Conservation (phyloP, 30 jellyfish, hydroid and myxozoan genomes). For the Euphysa ruthae region DNA sequence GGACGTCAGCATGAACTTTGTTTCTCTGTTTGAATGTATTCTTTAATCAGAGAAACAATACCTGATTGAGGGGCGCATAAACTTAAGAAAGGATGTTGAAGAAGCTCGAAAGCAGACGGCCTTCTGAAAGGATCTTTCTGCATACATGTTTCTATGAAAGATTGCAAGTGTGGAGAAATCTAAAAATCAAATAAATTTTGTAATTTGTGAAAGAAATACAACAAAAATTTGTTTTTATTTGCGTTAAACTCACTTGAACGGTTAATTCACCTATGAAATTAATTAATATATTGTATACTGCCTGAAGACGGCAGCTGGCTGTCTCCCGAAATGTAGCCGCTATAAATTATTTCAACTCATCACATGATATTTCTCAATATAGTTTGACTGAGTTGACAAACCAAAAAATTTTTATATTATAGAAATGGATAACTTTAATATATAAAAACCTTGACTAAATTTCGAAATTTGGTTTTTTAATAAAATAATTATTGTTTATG, state of each 20-base stretch:
- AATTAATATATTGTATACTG: too few species aligned
- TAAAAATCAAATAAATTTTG: conserved; percentile 10
- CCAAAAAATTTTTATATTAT: too few species aligned
- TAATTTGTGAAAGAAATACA: not conserved
- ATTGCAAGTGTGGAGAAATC: conserved; percentile 69
- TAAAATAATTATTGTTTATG: too few species aligned
- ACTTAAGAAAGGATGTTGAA: conserved; percentile 86
- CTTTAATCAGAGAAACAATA: conserved; percentile 57
- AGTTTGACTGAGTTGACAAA: too few species aligned
- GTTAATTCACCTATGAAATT: too few species aligned
- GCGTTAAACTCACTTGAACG: not conserved
- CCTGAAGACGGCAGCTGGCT: too few species aligned
- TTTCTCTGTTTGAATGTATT: conserved; percentile 8
- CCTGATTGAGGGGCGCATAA: conserved; percentile 63
- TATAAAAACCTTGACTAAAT: too few species aligned
- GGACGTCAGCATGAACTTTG: conserved; percentile 28
- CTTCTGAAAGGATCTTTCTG: conserved; percentile 74
- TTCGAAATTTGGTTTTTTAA: too few species aligned
- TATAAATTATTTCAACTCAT: too few species aligned
- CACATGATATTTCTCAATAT: too few species aligned
- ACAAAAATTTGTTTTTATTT: not conserved
- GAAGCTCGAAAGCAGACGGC: conserved; percentile 76
- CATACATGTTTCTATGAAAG: conserved; percentile 61
- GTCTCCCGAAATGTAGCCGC: too few species aligned
- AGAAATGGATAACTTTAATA: too few species aligned